Conservation (phyloP, 2,797 vertebrate species). For the Oophaga sylvatica region DNA sequence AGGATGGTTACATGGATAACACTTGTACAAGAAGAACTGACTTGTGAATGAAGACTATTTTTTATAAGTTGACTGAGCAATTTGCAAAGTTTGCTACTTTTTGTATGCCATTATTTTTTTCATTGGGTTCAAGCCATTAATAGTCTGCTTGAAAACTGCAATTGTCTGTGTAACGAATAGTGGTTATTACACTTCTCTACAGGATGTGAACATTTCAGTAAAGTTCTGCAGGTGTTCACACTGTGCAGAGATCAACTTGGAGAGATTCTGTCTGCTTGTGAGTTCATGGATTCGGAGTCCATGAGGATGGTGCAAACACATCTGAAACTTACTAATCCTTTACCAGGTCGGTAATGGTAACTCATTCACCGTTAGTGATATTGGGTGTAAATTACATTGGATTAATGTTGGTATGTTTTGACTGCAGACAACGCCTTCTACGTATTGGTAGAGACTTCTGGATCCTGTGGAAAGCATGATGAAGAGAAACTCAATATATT, state of each 20-base stretch:
- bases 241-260: conserved; percentile 86
- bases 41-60: too few relatives aligned
- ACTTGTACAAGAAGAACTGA: too few relatives aligned
- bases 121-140: neutral
- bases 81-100: neutral
- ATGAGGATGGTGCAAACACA: conserved; percentile 85
- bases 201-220: conserved; percentile 88
- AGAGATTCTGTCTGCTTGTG: conserved; percentile 93
- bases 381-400: too few relatives aligned
- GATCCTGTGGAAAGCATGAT: conserved; percentile 83
- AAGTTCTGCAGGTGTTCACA: conserved; percentile 86
- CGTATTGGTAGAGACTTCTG: conserved; percentile 90
- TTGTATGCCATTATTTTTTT: neutral
- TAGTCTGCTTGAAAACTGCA: neutral
- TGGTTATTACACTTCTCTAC: neutral
- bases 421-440: conserved; percentile 88
- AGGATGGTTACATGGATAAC: too few relatives aligned
- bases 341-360: conserved; percentile 78
- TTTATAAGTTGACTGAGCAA: too few relatives aligned
- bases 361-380: neutral
- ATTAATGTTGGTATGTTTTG: neutral
- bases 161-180: neutral
- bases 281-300: conserved; percentile 91
- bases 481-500: conserved; percentile 87
- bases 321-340: conserved; percentile 83